Conservation (phyloP, 2,113 vertebrate genomes). For the Nycticorax nycticorax region DNA sequence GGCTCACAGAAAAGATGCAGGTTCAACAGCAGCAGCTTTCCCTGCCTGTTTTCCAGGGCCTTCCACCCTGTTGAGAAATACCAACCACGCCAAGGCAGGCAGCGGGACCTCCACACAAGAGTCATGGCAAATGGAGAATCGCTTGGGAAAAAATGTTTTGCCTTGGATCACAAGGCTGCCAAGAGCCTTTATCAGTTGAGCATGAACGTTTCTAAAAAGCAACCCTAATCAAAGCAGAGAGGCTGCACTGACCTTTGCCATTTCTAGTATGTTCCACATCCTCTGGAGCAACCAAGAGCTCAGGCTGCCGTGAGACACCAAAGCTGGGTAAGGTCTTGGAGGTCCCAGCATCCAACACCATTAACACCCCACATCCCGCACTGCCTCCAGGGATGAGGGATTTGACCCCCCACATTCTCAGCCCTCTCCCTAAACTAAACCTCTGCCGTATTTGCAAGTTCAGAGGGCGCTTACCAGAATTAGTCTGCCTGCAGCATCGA, state of each 20-base stretch:
- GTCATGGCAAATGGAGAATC: neutral
- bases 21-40: neutral
- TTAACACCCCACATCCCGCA: fast-evolving
- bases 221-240: neutral
- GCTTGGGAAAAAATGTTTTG: neutral
- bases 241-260: neutral
- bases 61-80: neutral
- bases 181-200: neutral
- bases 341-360: neutral
- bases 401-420: neutral
- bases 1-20: neutral
- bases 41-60: neutral
- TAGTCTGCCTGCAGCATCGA: neutral
- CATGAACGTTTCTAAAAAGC: neutral
- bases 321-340: neutral
- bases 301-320: neutral
- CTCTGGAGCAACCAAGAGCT: neutral
- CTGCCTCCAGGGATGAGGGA: neutral
- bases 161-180: neutral
- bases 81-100: neutral
- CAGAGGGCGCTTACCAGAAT: neutral
- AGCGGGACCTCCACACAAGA: neutral
- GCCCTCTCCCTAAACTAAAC: neutral
- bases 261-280: neutral
- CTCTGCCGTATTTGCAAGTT: neutral